Base-by-base conservation (phyloP, 2,113 vertebrate genomes). In the Falcunculus frontatus region DNA sequence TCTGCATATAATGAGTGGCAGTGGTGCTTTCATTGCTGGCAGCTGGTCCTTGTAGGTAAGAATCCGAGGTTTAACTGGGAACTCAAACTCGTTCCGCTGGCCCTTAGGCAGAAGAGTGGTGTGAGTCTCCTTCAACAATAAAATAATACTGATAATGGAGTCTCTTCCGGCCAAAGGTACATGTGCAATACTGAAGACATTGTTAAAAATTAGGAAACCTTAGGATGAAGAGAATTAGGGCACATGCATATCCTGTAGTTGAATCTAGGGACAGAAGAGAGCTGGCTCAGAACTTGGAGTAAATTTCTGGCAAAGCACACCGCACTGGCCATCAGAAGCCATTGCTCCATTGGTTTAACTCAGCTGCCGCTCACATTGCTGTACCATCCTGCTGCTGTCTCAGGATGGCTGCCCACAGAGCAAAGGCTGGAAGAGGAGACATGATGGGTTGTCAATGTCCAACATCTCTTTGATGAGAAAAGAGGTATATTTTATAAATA, bases 351-450 rank as follows among this genome's bases (percentile, higher is more conserved):
- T 15, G 4, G 11, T 37, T 49, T 65, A 32, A 39, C 10, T 35
- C 33, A 11, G 14, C 26, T 25, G 22, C 8, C 7, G 0, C 15
- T 85, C 56, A 1, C 1, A 0, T 9, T 44, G 16, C 50, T 0
- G 0, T 39, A 16, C 26, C 33, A 16, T 25, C 33, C 17, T n/a
- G 17, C 55, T 47, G 37, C 26, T 57, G n/a, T 25, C 59, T n/a
- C 9, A 9, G 47, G 17, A 26, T n/a, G 30, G n/a, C n/a, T 86
- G 32, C 29, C 27, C 52, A 25, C 25, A 49, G 29, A 63, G 37
- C 25, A 33, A 32, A 63, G 20, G 13, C 49, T 62, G 52, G 14
- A 60, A 55, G 33, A 76, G 22, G 8, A 75, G 52, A 79, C 8
- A 17, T 62, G 53, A 46, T 46, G 35, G 11, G 4, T 16, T 57